These are phyloP conservation scores for Caradrina kadenii DNA, from an alignment of 2,888 invertebrate genomes.

Conservation along the genomic window DNA sequence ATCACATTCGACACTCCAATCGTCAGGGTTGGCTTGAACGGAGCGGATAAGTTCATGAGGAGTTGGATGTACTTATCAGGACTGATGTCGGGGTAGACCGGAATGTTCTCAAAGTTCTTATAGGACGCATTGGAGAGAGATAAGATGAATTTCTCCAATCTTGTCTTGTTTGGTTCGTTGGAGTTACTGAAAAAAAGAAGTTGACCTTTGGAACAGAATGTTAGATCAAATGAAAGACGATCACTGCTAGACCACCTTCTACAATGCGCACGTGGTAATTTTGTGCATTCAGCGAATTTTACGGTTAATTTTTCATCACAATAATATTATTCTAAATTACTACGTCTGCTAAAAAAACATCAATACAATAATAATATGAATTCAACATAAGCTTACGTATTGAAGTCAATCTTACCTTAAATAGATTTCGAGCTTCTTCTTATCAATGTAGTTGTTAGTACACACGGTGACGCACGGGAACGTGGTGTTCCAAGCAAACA, in stretches of 20 bases:
- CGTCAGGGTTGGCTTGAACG: conserved; percentile 87
- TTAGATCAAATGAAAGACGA: too few relatives aligned
- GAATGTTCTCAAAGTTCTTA: conserved; percentile 90
- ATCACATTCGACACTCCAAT: conserved; percentile 89
- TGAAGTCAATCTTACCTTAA: conserved; percentile 77
- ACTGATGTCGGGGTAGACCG: conserved; percentile 89
- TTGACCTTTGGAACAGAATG: not conserved
- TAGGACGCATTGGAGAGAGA: conserved; percentile 91
- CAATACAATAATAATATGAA: too few relatives aligned
- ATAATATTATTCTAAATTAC: too few relatives aligned
- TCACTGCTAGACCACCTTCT: too few relatives aligned
- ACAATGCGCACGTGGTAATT: too few relatives aligned
- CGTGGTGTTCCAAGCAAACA: conserved; percentile 93
- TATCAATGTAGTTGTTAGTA: conserved; percentile 90
- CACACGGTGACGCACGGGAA: conserved; percentile 93
- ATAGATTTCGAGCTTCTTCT: conserved; percentile 87
- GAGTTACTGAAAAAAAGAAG: conserved; percentile 73
- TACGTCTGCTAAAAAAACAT: too few relatives aligned
- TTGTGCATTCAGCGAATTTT: too few relatives aligned
- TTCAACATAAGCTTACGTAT: too few relatives aligned
- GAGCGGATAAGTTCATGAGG: conserved; percentile 87
- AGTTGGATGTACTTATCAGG: conserved; percentile 91
- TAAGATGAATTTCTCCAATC: conserved; percentile 89
- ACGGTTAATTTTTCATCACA: too few relatives aligned
- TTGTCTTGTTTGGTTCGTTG: conserved; percentile 85